Evolutionary conservation across 2,113 vertebrate genomes (phyloP).

Genomic region (Ammodytes dubius): DNA sequence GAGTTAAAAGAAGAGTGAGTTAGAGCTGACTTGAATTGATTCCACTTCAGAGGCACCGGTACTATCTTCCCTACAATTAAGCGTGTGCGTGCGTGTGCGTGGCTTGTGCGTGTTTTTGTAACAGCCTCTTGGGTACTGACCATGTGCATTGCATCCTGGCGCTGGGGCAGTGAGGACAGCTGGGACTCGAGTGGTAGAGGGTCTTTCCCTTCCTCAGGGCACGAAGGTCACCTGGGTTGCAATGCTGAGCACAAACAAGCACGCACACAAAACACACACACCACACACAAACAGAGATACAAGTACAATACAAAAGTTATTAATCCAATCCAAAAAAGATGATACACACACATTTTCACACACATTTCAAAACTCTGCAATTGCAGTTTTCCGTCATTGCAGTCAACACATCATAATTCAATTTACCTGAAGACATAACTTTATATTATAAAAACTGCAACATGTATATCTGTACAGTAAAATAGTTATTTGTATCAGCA

Average conservation of each 20-base stretch:
- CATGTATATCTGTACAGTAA: no score
- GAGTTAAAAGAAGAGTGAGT: slow-evolving; percentile 60
- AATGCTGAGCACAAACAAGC: slow-evolving; percentile 79
- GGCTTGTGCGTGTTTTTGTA: slow-evolving; percentile 19
- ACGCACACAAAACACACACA: slow-evolving; percentile 55
- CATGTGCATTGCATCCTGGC: slow-evolving; percentile 91
- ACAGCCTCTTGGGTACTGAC: slow-evolving; percentile 81
- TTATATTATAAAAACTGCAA: no score
- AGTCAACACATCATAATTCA: no score
- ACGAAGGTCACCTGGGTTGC: slow-evolving; percentile 90
- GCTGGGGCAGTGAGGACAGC: slow-evolving; percentile 91
- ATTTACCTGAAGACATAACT: no score
- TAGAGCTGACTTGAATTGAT: slow-evolving; percentile 64
- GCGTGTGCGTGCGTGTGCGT: slow-evolving; percentile 10
- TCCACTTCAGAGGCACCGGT: slow-evolving; percentile 30
- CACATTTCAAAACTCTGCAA: no score
- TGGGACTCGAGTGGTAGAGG: slow-evolving; percentile 94
- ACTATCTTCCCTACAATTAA: slow-evolving; percentile 45
- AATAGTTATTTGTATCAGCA: no score
- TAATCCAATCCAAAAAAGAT: neutral
- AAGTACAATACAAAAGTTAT: slow-evolving; percentile 12
- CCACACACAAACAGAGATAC: neutral
- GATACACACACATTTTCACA: neutral
- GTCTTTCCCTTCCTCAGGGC: slow-evolving; percentile 93
- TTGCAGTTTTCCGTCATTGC: no score